Evolutionary conservation across 1,140 invertebrate genomes (phyloP).

Genomic region (Drosophila lini): DNA sequence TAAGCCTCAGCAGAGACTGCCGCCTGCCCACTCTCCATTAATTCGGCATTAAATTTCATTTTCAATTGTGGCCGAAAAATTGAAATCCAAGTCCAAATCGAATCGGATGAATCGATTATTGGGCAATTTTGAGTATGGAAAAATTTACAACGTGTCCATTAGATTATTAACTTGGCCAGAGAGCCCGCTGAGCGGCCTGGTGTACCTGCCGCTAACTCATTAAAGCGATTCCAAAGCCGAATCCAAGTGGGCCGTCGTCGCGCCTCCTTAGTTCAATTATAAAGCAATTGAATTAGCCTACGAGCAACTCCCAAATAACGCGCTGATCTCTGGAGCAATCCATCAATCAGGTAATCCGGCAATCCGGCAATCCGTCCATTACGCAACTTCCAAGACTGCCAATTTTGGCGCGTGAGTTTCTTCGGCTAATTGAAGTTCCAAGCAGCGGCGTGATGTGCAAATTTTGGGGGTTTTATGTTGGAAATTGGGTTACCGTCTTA

Average conservation of each 20-base stretch:
- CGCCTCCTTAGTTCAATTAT: slow-evolving; percentile 80
- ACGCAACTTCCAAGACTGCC: slow-evolving; percentile 64
- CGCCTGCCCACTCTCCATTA: slow-evolving; percentile 45
- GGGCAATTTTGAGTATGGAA: slow-evolving; percentile 61
- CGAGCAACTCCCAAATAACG: slow-evolving; percentile 23
- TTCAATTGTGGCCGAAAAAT: slow-evolving; percentile 69
- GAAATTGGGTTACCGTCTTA: slow-evolving; percentile 76
- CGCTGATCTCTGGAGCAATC: slow-evolving; percentile 55
- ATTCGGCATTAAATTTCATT: slow-evolving; percentile 73
- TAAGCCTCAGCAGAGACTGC: slow-evolving; percentile 28
- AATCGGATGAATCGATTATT: slow-evolving; percentile 70
- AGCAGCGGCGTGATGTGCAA: slow-evolving; percentile 68
- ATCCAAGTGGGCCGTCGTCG: slow-evolving; percentile 40
- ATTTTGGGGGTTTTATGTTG: slow-evolving; percentile 41
- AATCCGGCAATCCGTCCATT: slow-evolving; percentile 57
- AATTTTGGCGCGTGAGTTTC: slow-evolving; percentile 67
- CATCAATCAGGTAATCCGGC: slow-evolving; percentile 69
- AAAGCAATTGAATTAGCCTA: slow-evolving; percentile 78
- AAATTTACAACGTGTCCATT: slow-evolving; percentile 78
- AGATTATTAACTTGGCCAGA: slow-evolving; percentile 77
- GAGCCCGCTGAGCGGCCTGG: slow-evolving; percentile 63
- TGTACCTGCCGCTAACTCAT: slow-evolving; percentile 54
- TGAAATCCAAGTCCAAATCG: slow-evolving; percentile 61
- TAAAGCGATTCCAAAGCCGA: slow-evolving; percentile 55
- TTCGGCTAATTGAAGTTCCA: slow-evolving; percentile 64